Conservation (phyloP, 1,140 invertebrate species). For the Pseudomyrmex sp. region DNA sequence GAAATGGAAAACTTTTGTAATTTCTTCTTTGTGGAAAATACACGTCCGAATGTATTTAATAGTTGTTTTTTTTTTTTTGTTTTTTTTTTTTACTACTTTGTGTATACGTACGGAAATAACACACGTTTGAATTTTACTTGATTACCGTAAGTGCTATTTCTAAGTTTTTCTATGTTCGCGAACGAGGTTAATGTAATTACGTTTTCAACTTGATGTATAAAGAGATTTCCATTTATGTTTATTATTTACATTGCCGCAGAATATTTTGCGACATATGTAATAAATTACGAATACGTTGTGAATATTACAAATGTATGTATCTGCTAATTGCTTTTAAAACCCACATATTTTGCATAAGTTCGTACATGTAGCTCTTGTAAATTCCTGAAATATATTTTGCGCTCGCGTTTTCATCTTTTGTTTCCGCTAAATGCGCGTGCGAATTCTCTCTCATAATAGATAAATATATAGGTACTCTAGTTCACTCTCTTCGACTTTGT, state of each 20-base stretch:
- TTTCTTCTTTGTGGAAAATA: neutral
- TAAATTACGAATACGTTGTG: neutral
- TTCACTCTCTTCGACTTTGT: neutral
- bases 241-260: neutral
- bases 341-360: neutral
- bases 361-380: neutral
- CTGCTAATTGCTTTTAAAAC: constrained; percentile 11
- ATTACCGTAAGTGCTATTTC: constrained; percentile 15
- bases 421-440: neutral
- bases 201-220: neutral
- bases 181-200: neutral
- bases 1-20: neutral
- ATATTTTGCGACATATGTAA: neutral
- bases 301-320: neutral
- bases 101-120: neutral
- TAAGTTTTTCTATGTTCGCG: neutral
- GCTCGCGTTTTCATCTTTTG: neutral
- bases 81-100: neutral
- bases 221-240: constrained; percentile 18
- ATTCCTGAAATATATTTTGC: neutral
- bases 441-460: constrained; percentile 24
- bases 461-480: neutral
- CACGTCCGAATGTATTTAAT: neutral
- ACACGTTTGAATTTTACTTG: neutral
- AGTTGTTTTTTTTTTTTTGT: neutral